These are phyloP conservation scores for Bubo scandiacus DNA, from an alignment of 2,113 vertebrate species.

Conservation along the genomic window DNA sequence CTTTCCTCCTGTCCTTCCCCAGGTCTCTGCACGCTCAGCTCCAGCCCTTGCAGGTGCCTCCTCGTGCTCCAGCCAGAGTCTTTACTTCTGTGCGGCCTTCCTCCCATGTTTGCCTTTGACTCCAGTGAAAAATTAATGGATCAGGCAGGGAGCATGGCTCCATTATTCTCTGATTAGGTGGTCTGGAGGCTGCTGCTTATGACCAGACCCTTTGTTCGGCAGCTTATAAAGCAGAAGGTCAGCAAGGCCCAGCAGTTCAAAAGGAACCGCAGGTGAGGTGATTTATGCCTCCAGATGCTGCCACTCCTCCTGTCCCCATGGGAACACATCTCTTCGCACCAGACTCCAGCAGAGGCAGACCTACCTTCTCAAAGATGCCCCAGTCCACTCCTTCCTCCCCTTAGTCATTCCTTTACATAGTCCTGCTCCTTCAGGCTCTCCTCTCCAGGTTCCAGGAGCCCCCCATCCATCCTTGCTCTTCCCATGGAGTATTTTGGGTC, in stretches of 20 bases:
- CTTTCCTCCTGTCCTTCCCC: not conserved
- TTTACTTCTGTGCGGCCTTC: not conserved
- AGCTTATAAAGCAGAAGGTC: not conserved
- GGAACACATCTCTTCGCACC: not conserved
- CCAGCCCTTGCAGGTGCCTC: not conserved
- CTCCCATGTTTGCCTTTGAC: not conserved
- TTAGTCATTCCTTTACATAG: not conserved
- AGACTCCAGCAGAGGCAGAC: not conserved
- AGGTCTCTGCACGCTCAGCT: not conserved
- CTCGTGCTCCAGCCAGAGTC: not conserved
- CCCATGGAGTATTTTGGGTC: not conserved
- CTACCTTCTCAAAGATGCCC: not conserved
- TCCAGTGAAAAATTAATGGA: slow-evolving; percentile 15
- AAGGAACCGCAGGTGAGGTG: not conserved
- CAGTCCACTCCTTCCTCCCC: not conserved
- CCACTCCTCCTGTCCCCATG: not conserved
- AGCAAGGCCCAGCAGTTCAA: not conserved
- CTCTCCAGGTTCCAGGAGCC: not conserved
- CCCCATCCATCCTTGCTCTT: not conserved
- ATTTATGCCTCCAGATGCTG: not conserved
- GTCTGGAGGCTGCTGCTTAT: slow-evolving; percentile 14
- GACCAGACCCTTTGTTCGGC: not conserved
- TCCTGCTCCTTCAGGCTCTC: not conserved
- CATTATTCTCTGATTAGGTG: slow-evolving; percentile 4
- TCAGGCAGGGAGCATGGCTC: not conserved